phyloP scores from a whole-genome alignment of 2,797 vertebrate species.

The Chaetodon trifasciatus region DNA sequence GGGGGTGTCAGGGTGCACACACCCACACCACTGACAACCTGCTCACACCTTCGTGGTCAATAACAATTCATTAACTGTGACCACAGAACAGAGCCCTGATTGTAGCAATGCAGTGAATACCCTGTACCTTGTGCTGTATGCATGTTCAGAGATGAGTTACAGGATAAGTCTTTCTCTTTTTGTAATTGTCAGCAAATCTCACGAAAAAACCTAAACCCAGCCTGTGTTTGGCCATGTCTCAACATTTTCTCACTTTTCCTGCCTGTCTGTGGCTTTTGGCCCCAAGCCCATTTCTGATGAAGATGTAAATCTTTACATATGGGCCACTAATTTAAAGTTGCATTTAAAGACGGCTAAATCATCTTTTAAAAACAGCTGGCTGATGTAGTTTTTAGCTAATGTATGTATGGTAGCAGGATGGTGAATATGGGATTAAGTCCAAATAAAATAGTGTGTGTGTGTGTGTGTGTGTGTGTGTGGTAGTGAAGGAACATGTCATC shows the following conservation, averaged over 20 bases:
- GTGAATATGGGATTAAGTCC: not conserved
- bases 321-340: not conserved
- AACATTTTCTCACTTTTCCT: not conserved
- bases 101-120: not conserved
- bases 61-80: not conserved
- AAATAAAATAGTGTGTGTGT: not conserved
- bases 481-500: not conserved
- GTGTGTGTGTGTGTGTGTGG: not conserved
- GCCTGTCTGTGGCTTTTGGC: not conserved
- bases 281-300: not conserved
- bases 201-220: not conserved
- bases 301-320: not conserved
- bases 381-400: not conserved
- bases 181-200: not conserved
- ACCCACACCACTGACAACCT: not conserved
- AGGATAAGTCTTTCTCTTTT: not conserved
- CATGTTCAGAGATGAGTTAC: not conserved
- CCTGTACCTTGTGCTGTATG: too few species aligned
- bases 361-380: not conserved
- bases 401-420: not conserved
- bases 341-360: not conserved
- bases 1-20: not conserved
- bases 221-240: not conserved
- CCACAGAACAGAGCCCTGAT: not conserved
- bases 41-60: constrained; percentile 6